Percentiles rank a stretch among this genome's conserved stretches.
These are phyloP conservation scores for Epirrhoe alternata DNA, from an alignment of 2,888 invertebrate genomes.

Conservation along the genomic window DNA sequence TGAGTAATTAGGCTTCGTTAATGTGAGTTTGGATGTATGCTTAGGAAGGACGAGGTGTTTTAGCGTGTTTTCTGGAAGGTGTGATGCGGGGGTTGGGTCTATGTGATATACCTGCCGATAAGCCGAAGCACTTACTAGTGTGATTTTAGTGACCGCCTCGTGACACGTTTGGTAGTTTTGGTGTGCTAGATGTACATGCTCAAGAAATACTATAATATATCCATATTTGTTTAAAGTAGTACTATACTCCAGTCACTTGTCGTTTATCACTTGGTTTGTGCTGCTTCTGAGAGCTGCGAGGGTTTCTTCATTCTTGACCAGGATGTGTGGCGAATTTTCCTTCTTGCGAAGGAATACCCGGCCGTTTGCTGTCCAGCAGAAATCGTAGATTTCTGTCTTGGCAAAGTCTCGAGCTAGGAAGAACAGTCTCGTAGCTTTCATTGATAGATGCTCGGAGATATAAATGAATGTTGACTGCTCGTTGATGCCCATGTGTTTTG, in stretches of 20 bases:
- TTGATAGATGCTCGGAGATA: conserved; percentile 13
- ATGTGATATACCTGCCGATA: too few relatives aligned
- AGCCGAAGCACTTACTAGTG: too few relatives aligned
- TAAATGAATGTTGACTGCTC: neutral
- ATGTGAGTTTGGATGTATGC: too few relatives aligned
- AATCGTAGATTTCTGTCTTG: conserved; percentile 7
- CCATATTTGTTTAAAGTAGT: neutral
- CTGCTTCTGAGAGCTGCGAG: neutral
- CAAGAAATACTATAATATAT: too few relatives aligned
- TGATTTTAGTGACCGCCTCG: too few relatives aligned
- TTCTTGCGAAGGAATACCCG: conserved; percentile 9
- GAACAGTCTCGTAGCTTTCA: conserved; percentile 12
- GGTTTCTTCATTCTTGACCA: conserved; percentile 8
- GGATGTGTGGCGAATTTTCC: conserved; percentile 7
- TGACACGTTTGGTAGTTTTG: too few relatives aligned
- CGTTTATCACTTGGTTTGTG: neutral
- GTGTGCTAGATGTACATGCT: too few relatives aligned
- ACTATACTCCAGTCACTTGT: too few relatives aligned
- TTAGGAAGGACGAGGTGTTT: too few relatives aligned
- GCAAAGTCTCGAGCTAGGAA: conserved; percentile 15
- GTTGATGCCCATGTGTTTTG: conserved; percentile 3
- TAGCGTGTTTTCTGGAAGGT: too few relatives aligned
- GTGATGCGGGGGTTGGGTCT: too few relatives aligned
- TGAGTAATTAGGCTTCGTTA: too few relatives aligned
- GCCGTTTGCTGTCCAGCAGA: conserved; percentile 20